Evolutionary conservation across 1,140 invertebrate species (phyloP).

Genomic region (Bombus huntii): DNA sequence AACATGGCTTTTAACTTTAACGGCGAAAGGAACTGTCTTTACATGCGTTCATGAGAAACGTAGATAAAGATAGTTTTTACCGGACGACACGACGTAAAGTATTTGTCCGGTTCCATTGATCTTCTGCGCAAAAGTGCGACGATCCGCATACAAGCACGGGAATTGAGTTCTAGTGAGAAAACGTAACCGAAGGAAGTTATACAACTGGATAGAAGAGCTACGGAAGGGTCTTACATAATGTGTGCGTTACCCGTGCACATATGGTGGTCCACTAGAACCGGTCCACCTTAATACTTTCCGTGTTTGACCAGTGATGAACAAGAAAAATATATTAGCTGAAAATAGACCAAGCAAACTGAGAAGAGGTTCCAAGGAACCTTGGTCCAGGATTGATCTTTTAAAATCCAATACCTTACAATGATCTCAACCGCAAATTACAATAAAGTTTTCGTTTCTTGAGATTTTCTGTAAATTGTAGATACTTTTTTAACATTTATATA

Average conservation of each 20-base stretch:
- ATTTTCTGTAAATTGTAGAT: not conserved
- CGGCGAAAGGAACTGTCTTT: too few relatives aligned
- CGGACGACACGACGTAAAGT: too few relatives aligned
- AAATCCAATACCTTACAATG: not conserved
- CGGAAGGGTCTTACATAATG: slow-evolving; percentile 9
- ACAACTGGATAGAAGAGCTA: slow-evolving; percentile 5
- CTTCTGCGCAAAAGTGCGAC: not conserved
- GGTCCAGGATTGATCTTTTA: not conserved
- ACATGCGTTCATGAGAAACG: not conserved
- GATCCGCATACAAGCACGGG: not conserved
- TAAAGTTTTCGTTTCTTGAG: not conserved
- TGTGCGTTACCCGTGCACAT: not conserved
- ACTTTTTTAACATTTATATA: not conserved
- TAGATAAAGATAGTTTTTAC: not conserved
- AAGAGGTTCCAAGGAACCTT: too few relatives aligned
- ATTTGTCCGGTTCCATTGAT: not conserved
- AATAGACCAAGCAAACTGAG: not conserved
- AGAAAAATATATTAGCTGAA: slow-evolving; percentile 4
- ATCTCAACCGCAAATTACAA: not conserved
- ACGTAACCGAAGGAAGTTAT: slow-evolving; percentile 24
- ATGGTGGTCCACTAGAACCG: not conserved
- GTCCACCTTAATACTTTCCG: not conserved
- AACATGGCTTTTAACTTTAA: not conserved
- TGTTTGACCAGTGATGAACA: not conserved
- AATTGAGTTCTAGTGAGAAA: slow-evolving; percentile 1